Evolutionary conservation across 2,888 invertebrate species (phyloP).

Genomic region (Notodonta dromedarius): DNA sequence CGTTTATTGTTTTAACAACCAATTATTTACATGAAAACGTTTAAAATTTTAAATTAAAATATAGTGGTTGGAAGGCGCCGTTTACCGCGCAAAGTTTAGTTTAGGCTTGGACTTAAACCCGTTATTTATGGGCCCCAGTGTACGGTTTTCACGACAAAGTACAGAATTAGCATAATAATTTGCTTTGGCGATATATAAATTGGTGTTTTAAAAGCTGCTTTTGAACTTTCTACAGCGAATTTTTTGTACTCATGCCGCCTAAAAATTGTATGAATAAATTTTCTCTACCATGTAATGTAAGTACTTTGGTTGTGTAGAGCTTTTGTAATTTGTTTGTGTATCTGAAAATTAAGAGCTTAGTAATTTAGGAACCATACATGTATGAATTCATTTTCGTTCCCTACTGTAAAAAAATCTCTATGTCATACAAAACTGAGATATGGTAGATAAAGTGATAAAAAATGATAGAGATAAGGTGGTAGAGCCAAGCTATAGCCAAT

Average conservation of each 20-base stretch:
- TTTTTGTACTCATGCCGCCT: not conserved
- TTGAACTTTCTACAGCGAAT: not conserved
- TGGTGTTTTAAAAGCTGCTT: constrained; percentile 14
- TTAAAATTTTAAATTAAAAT: constrained; percentile 44
- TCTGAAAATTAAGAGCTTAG: too few relatives aligned
- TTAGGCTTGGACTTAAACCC: constrained; percentile 24
- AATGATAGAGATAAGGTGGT: too few relatives aligned
- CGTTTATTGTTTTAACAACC: constrained; percentile 17
- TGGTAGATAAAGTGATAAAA: too few relatives aligned
- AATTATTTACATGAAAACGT: constrained; percentile 34
- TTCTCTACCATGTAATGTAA: not conserved
- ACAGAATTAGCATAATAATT: constrained; percentile 51
- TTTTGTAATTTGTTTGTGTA: too few relatives aligned
- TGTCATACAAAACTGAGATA: too few relatives aligned
- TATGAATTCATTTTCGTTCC: too few relatives aligned
- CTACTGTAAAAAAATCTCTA: too few relatives aligned
- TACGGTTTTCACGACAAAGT: constrained; percentile 40
- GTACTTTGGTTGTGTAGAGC: too few relatives aligned
- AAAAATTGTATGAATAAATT: not conserved
- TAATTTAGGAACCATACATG: too few relatives aligned
- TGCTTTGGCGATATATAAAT: constrained; percentile 33
- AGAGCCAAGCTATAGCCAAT: too few relatives aligned
- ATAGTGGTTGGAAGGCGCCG: constrained; percentile 27
- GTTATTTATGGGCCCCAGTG: constrained; percentile 43
- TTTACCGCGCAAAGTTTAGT: constrained; percentile 29